Evolutionary conservation across 2,888 invertebrate genomes (phyloP).

Genomic region (Zonitis immaculata): DNA sequence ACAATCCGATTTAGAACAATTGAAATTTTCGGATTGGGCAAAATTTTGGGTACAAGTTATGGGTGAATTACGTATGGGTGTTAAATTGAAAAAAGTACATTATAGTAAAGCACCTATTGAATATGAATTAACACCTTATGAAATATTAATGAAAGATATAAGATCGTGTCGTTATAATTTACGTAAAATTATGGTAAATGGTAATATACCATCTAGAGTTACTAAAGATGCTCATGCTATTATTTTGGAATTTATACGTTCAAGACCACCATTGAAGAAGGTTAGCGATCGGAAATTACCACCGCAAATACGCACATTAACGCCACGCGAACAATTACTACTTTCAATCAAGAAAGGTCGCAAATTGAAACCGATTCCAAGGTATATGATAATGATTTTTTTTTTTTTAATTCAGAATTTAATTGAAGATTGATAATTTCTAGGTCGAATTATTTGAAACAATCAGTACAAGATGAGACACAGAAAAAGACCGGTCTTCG

Average conservation of each 20-base stretch:
- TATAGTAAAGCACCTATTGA: slow-evolving; percentile 75
- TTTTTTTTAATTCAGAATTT: no score
- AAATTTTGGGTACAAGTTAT: slow-evolving; percentile 95
- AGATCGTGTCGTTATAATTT: slow-evolving; percentile 83
- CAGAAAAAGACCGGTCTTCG: slow-evolving; percentile 52
- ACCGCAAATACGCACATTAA: slow-evolving; percentile 66
- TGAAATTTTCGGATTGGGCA: slow-evolving; percentile 91
- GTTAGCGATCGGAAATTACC: slow-evolving; percentile 80
- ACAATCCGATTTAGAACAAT: slow-evolving; percentile 69
- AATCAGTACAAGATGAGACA: slow-evolving; percentile 26
- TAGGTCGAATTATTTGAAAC: slow-evolving; percentile 14
- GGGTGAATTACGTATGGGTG: slow-evolving; percentile 84
- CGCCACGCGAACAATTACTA: slow-evolving; percentile 79
- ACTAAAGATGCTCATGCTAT: slow-evolving; percentile 94
- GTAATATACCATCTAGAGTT: slow-evolving; percentile 73
- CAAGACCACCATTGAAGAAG: slow-evolving; percentile 89
- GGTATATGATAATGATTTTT: no score
- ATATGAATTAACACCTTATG: slow-evolving; percentile 92
- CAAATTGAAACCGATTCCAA: slow-evolving; percentile 57
- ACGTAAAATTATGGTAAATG: slow-evolving; percentile 79
- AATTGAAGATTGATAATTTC: slow-evolving; percentile 1
- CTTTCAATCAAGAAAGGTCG: slow-evolving; percentile 78
- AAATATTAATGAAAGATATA: slow-evolving; percentile 95
- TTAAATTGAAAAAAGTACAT: slow-evolving; percentile 86
- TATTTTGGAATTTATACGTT: slow-evolving; percentile 94